phyloP scores from a whole-genome alignment of 2,113 vertebrate species.

The Varanus salvator region DNA sequence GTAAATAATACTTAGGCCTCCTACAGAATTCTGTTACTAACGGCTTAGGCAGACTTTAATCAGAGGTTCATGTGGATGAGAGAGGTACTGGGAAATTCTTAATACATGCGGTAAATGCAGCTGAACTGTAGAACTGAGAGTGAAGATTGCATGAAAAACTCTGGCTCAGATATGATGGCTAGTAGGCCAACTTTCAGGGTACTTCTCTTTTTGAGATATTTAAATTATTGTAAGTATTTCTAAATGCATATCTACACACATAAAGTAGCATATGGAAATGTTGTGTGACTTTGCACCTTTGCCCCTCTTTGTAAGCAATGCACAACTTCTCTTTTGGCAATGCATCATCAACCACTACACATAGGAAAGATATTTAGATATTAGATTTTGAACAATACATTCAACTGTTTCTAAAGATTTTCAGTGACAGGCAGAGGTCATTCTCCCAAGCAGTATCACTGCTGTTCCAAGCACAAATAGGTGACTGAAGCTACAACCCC shows the following conservation, averaged over 20 bases:
- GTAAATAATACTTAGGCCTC: neutral
- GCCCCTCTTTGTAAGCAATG: too few relatives aligned
- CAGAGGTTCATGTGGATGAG: neutral
- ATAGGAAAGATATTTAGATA: neutral
- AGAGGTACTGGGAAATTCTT: accelerated
- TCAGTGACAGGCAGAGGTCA: neutral
- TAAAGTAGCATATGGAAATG: too few relatives aligned
- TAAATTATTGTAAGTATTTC: too few relatives aligned
- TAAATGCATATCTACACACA: too few relatives aligned
- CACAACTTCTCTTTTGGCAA: too few relatives aligned
- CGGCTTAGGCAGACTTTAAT: neutral
- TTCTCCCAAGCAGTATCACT: constrained; percentile 13
- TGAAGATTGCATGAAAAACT: neutral
- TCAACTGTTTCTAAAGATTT: constrained; percentile 15
- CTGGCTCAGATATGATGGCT: neutral
- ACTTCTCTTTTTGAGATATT: too few relatives aligned
- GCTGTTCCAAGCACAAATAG: constrained; percentile 24
- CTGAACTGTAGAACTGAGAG: neutral
- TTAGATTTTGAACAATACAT: neutral
- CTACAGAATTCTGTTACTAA: constrained; percentile 32
- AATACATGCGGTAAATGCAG: neutral
- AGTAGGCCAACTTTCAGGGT: too few relatives aligned
- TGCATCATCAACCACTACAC: too few relatives aligned
- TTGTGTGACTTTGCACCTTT: too few relatives aligned
- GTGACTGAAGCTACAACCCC: neutral